Evolutionary conservation across 2,797 vertebrate genomes (phyloP).

Genomic region (Sardinella longiceps): DNA sequence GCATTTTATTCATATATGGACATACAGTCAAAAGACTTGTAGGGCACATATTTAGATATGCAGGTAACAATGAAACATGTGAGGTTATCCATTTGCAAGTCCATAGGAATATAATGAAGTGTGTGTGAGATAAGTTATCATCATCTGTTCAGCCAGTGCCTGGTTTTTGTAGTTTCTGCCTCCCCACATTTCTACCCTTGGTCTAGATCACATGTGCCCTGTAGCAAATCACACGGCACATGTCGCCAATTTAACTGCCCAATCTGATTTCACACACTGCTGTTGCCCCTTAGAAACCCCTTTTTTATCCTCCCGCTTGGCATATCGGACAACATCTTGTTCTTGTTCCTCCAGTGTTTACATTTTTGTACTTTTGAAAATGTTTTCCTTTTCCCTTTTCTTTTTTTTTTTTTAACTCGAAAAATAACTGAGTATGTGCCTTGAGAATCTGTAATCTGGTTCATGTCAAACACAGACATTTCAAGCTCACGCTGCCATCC

Average conservation of each 20-base stretch:
- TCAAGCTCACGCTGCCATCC: background rate
- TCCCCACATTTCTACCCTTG: background rate
- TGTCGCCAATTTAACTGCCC: background rate
- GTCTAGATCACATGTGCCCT: background rate
- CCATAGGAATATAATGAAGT: background rate
- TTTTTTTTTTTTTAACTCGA: background rate
- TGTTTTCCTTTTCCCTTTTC: background rate
- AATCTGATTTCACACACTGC: conserved; percentile 9
- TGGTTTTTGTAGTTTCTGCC: background rate
- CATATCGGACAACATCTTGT: background rate
- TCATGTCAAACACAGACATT: conserved; percentile 5
- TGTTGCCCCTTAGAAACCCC: background rate
- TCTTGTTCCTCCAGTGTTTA: background rate
- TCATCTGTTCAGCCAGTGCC: background rate
- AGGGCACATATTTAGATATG: background rate
- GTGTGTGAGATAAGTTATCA: background rate
- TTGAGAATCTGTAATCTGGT: background rate
- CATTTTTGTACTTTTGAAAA: background rate
- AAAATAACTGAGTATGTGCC: background rate
- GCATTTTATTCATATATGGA: background rate
- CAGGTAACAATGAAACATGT: background rate
- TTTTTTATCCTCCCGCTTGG: background rate
- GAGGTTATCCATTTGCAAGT: background rate
- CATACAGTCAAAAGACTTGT: background rate
- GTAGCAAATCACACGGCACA: background rate